Evolutionary conservation across 1,140 invertebrate genomes (phyloP).

Genomic region (Rhopalosiphum maidis): DNA sequence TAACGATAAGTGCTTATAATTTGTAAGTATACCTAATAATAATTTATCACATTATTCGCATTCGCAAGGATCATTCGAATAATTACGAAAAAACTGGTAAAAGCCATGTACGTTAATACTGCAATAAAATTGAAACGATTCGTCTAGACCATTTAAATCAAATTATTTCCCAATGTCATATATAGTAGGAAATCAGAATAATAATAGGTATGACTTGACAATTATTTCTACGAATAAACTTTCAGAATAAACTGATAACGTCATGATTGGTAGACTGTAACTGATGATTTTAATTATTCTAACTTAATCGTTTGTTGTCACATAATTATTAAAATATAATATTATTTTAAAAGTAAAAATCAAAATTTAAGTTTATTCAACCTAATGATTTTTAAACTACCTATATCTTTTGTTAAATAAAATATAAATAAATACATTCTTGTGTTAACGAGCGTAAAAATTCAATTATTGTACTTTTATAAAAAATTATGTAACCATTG

Average conservation of each 20-base stretch:
- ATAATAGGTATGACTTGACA: background rate
- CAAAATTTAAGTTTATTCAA: background rate
- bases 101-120: background rate
- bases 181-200: background rate
- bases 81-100: background rate
- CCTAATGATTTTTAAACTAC: too few species aligned
- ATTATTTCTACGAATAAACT: too few species aligned
- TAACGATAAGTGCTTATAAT: background rate
- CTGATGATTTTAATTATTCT: background rate
- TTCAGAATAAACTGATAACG: background rate
- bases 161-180: background rate
- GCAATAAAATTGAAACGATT: background rate
- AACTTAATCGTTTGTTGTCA: background rate
- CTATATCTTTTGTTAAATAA: too few species aligned
- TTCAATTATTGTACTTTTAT: too few species aligned
- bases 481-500: background rate
- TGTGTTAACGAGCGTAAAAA: too few species aligned
- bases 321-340: background rate
- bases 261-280: background rate
- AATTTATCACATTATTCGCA: background rate
- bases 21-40: too few species aligned
- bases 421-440: too few species aligned
- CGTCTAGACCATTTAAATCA: background rate
- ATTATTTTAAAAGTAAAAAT: background rate
- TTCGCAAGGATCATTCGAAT: background rate